Evolutionary conservation across 2,888 invertebrate species (phyloP).

Genomic region (Keiferia lycopersicella): DNA sequence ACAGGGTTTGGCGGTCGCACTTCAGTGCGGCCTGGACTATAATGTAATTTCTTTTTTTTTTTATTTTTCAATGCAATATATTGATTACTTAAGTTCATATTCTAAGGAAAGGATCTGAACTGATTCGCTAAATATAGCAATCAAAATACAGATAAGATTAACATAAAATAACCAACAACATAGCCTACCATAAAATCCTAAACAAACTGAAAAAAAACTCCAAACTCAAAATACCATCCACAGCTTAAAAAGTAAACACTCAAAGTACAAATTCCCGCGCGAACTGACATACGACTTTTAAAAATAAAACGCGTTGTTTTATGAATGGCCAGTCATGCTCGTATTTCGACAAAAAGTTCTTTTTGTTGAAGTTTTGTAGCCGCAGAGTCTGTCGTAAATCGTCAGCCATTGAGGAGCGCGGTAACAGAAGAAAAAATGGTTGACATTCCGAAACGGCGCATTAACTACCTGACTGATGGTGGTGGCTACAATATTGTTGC

Average conservation of each 20-base stretch:
- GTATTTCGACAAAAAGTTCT: slow-evolving; percentile 48
- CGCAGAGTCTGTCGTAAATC: slow-evolving; percentile 75
- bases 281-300: slow-evolving; percentile 21
- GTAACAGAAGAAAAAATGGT: slow-evolving; percentile 52
- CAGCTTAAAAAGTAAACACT: slow-evolving; percentile 11
- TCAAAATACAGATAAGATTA: slow-evolving; percentile 7
- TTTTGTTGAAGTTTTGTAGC: slow-evolving; percentile 76
- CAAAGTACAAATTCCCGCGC: slow-evolving; percentile 8
- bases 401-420: slow-evolving; percentile 62
- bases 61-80: neutral
- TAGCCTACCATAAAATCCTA: slow-evolving; percentile 14
- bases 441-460: slow-evolving; percentile 51
- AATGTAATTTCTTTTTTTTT: neutral
- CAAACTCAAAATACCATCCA: slow-evolving; percentile 12
- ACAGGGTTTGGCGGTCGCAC: slow-evolving; percentile 19
- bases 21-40: slow-evolving; percentile 7
- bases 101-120: neutral
- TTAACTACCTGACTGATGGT: slow-evolving; percentile 51
- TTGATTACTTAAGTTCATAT: neutral
- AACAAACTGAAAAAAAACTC: slow-evolving; percentile 23
- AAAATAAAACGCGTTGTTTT: slow-evolving; percentile 38
- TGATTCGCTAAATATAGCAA: slow-evolving; percentile 17
- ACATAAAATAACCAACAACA: slow-evolving; percentile 5
- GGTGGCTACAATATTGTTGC: neutral
- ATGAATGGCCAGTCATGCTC: slow-evolving; percentile 67